phyloP scores from a whole-genome alignment of 2,797 vertebrate species.

The Tauraco hartlaubi region DNA sequence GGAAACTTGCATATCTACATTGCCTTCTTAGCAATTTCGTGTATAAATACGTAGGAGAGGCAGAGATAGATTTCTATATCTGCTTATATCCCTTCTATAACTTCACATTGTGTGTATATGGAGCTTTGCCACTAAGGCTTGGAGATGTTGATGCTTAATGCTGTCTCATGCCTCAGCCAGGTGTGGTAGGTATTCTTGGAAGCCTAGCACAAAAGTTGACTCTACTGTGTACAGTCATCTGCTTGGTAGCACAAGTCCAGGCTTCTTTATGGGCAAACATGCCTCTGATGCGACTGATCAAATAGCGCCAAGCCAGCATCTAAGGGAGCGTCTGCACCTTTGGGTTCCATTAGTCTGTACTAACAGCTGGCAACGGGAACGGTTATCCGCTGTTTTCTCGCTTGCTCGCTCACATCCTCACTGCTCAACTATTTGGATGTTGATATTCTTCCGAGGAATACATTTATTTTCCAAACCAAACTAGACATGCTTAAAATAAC shows the following conservation, averaged over 20 bases:
- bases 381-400: neutral
- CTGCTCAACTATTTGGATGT: neutral
- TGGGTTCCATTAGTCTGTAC: neutral
- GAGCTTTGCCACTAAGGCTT: neutral
- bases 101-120: rapidly evolving
- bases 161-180: neutral
- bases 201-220: neutral
- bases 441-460: neutral
- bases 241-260: neutral
- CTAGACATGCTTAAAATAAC: rapidly evolving
- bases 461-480: neutral
- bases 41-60: neutral
- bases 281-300: rapidly evolving
- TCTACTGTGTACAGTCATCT: neutral
- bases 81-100: neutral
- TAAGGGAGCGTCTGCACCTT: neutral
- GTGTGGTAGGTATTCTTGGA: rapidly evolving
- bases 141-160: rapidly evolving
- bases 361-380: neutral
- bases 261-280: neutral
- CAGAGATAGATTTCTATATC: neutral
- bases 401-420: rapidly evolving
- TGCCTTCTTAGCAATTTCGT: neutral
- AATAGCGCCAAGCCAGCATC: rapidly evolving
- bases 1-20: rapidly evolving